phyloP scores from a whole-genome alignment of 2,797 vertebrate genomes.

The Falco novaeseelandiae region DNA sequence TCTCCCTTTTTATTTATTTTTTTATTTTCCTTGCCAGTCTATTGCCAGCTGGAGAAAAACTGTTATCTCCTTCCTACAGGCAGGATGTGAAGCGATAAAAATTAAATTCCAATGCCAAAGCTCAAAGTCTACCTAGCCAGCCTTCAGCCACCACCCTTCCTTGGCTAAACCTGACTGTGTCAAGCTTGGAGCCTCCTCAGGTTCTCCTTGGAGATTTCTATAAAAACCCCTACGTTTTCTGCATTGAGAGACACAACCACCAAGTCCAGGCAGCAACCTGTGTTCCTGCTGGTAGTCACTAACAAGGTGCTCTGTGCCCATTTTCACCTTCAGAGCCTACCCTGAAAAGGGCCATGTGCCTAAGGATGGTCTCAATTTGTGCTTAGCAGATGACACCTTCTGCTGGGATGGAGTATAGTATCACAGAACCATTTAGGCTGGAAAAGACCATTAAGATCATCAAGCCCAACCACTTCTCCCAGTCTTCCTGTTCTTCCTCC shows the following conservation, averaged over 20 bases:
- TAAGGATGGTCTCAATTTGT: neutral
- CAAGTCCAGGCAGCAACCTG: neutral
- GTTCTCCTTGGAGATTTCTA: neutral
- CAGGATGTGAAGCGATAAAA: neutral
- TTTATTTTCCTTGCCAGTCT: neutral
- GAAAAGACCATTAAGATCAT: neutral
- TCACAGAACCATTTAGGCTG: neutral
- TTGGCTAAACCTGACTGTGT: neutral
- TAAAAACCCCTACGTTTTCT: neutral
- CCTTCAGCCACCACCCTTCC: neutral
- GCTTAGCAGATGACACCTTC: neutral
- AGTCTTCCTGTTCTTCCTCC: neutral
- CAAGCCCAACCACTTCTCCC: neutral
- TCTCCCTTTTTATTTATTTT: neutral
- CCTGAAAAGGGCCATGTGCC: neutral
- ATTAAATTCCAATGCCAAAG: slow-evolving; percentile 17
- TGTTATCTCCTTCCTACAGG: neutral
- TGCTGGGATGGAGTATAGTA: neutral
- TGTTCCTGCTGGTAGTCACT: neutral
- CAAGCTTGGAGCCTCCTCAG: neutral
- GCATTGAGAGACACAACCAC: neutral
- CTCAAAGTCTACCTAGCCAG: neutral
- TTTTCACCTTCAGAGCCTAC: neutral
- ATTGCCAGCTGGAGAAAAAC: neutral
- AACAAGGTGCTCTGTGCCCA: neutral